Conservation (phyloP, 2,888 invertebrate species). For the Ephialtes manifestator region DNA sequence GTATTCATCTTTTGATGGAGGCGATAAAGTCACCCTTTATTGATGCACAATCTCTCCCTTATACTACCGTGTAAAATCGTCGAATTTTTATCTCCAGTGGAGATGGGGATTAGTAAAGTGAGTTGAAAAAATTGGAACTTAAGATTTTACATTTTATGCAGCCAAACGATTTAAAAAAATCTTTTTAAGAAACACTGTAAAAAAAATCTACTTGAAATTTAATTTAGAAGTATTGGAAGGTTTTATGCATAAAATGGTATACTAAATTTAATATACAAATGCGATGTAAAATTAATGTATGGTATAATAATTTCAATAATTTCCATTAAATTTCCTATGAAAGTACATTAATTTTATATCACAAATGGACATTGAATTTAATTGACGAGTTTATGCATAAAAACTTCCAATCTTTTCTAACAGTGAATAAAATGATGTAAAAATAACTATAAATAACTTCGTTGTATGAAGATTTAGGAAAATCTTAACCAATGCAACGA, state of each 20-base stretch:
- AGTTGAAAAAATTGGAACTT: background rate
- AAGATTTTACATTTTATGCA: background rate
- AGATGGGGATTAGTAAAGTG: background rate
- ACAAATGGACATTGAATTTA: no score
- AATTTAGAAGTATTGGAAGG: no score
- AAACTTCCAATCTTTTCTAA: no score
- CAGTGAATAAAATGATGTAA: background rate
- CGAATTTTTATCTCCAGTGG: background rate
- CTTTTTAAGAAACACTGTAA: background rate
- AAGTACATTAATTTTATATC: no score
- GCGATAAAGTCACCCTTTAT: slow-evolving; percentile 61
- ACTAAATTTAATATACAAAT: no score
- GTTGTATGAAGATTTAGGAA: no score
- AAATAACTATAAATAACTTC: background rate
- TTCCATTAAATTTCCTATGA: no score
- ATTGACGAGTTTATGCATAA: no score
- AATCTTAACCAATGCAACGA: background rate
- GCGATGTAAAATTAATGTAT: no score
- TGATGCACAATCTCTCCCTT: background rate
- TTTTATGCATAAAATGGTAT: no score
- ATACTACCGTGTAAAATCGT: slow-evolving; percentile 9
- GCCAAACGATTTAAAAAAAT: background rate
- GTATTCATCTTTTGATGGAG: slow-evolving; percentile 52
- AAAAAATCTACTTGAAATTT: no score
- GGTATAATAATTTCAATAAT: no score